Evolutionary conservation across 2,113 vertebrate species (phyloP), one percentile per base, ranked within the genome.

Genomic region (Lycaon pictus): DNA sequence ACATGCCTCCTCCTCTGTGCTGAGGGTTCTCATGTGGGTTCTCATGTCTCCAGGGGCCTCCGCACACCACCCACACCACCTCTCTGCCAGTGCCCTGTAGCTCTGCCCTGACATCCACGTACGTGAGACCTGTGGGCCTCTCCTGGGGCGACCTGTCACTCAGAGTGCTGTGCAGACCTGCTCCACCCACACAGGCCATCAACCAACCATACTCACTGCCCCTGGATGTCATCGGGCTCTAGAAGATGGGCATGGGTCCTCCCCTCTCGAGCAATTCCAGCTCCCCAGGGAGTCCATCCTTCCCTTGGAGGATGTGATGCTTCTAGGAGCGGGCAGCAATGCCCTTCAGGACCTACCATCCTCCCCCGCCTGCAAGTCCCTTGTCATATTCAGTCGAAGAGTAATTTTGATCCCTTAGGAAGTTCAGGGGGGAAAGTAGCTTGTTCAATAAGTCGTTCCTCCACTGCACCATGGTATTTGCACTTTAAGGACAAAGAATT

Each of bases 211-310:
- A 16, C 37, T 20, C 72, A 23, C 56, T 51, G 27, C 56, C 3
- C 37, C 56, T 0, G 3, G 12, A 19, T 19, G 5, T 48, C 32
- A 32, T 35, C 7, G 12, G 2, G 0, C 37, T 37, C 55, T 32
- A 35, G 32, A 58, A 23, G 16, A 81, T n/a, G 16, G 79, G 7
- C 53, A n/a, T 13, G 9, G 29, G 4, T 7, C 8, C 12, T 63
- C 12, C 51, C 29, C 19, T 43, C 8, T 2, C 1, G 3, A 29
- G 23, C 20, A 16, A 43, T 51, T 56, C 37, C 27, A n/a, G 13
- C 55, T 27, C 74, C 7, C 11, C 17, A 71, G 29, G 51, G 51
- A 63, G 3, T 25, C 63, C 7, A 43, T 11, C 32, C 76, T 74
- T n/a, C 58, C 17, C 10, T 63, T 48, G n/a, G 67, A 35, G 56